Percentiles rank a stretch among this genome's conserved stretches.
Conservation (phyloP, 2,113 vertebrate species). For the Turnix velox region DNA sequence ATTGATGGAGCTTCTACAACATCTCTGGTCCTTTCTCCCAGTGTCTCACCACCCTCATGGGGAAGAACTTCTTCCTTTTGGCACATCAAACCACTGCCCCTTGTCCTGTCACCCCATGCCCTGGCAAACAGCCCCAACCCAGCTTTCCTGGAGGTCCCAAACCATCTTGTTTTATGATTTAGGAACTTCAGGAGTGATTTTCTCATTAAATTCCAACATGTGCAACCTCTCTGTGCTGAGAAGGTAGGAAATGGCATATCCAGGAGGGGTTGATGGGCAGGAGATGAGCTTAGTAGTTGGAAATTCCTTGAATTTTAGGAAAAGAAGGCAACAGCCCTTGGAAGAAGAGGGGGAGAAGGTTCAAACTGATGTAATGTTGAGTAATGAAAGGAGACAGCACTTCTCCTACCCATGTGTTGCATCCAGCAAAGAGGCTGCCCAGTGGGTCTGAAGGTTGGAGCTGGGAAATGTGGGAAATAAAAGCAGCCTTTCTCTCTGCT, state of each 20-base stretch:
- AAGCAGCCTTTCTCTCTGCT: not conserved
- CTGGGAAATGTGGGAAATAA: not conserved
- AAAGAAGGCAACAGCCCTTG: not conserved
- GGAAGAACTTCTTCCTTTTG: too few relatives aligned
- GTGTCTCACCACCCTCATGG: too few relatives aligned
- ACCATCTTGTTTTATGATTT: too few relatives aligned
- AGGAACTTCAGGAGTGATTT: not conserved
- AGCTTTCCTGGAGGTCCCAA: not conserved
- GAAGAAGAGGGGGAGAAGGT: not conserved
- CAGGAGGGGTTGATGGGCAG: accelerated
- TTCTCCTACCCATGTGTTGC: accelerated
- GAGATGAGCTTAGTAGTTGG: not conserved
- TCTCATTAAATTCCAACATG: not conserved
- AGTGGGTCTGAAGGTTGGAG: accelerated
- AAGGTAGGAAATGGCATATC: not conserved
- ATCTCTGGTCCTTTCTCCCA: too few relatives aligned
- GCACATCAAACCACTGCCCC: too few relatives aligned
- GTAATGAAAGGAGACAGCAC: accelerated
- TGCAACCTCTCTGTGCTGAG: accelerated
- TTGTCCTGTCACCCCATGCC: too few relatives aligned
- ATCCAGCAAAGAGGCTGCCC: not conserved
- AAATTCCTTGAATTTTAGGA: not conserved
- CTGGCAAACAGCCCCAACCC: too few relatives aligned
- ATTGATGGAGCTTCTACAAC: too few relatives aligned
- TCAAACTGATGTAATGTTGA: accelerated